Conservation (phyloP, 2,113 vertebrate species). For the Phrynocephalus versicolor region DNA sequence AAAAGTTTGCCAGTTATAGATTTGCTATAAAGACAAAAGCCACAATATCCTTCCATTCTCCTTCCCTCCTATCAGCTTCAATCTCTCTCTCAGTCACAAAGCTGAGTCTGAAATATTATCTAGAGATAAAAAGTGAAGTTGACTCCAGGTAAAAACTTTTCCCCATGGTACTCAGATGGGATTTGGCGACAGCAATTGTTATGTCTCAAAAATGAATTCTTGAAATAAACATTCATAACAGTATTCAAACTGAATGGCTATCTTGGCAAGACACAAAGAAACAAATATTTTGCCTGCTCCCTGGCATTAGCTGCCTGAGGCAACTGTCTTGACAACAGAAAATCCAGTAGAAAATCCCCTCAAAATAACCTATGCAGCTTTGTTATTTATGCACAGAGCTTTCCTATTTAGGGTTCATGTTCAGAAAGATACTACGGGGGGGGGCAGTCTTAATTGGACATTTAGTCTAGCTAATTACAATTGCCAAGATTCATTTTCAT, state of each 20-base stretch:
- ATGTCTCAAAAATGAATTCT: not conserved
- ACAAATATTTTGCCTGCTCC: not conserved
- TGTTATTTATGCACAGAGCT: not conserved
- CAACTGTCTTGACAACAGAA: not conserved
- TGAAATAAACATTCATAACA: not conserved
- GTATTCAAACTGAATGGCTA: not conserved
- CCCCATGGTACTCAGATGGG: not conserved
- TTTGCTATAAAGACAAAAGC: constrained; percentile 42
- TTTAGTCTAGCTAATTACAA: not conserved
- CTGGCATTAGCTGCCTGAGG: no score
- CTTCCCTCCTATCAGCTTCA: constrained; percentile 11
- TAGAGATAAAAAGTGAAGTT: not conserved
- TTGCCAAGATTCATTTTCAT: not conserved
- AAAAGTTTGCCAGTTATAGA: constrained; percentile 39
- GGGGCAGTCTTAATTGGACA: not conserved
- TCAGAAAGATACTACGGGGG: not conserved
- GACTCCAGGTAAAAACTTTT: not conserved
- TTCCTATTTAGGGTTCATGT: no score
- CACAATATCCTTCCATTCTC: not conserved
- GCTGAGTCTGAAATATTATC: constrained; percentile 16
- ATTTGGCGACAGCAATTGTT: not conserved
- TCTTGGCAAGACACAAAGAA: not conserved
- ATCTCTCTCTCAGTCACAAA: constrained; percentile 36
- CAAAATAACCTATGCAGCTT: not conserved
- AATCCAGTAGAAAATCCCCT: not conserved